Base-by-base conservation (phyloP, 1,140 invertebrate species). In the Scaptomyza montana region DNA sequence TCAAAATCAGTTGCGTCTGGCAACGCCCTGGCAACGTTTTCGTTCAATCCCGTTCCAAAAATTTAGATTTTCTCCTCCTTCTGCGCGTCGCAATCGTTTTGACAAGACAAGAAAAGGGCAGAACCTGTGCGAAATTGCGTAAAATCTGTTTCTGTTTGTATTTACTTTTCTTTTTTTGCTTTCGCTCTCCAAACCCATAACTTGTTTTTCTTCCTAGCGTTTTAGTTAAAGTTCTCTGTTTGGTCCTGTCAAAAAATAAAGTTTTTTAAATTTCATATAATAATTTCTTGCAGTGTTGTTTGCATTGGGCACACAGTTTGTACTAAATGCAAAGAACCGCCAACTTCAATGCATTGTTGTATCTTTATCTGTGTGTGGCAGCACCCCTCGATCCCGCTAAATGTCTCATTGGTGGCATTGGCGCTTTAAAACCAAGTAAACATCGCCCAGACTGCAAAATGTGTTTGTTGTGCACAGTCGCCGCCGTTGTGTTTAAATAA, bases 401-500 rank as follows among this genome's bases (percentile, higher is more conserved):
- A 59, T 53, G 33, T 60, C 51, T 21, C 21, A 36, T 50, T 50
- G 59, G 53, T 77, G 79, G 84, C 84, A 82, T 84, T 89, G 84
- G 84, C 79, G 84, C 84, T 89, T 87, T 87, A 87, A 86, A 87
- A 33, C 30, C 39, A 65, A 62, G 72, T 77, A 86, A 86, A 86
- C 78, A 82, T 65, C 6, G 46, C 45, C 43, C 56, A 21, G 41
- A 75, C 73, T 65, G 72, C 54, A 65, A 77, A 80, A 65, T 89
- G 82, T 87, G 82, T 87, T 87, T 87, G 84, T 60, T 54, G 75
- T 84, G 79, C 84, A 79, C 84, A 79, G 77, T 77, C 39, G 84
- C 79, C 79, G 76, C 74, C 84, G 84, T 89, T 89, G 84, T 89
- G 84, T 87, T 87, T 87, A 87, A 87, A 77, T 89, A 89, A 89